Conservation (phyloP, 2,888 invertebrate genomes). For the Ganaspis brasiliensis region DNA sequence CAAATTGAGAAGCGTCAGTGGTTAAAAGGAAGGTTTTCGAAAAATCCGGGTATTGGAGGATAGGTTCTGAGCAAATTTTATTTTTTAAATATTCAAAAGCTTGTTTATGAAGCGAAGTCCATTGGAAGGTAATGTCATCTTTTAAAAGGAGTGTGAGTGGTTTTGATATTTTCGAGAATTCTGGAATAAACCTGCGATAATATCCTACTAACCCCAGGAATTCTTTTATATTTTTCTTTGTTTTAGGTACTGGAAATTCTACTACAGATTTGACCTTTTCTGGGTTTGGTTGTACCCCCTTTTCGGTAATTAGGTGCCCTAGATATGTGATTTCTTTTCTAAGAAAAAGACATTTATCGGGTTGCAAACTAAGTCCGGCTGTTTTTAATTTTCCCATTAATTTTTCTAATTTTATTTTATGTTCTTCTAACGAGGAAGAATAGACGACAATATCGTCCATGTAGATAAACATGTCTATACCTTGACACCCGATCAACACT, state of each 20-base stretch:
- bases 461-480: background rate
- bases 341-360: constrained; percentile 3
- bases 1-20: constrained; percentile 48
- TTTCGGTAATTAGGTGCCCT: background rate
- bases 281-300: background rate
- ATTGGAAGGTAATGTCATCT: constrained; percentile 46
- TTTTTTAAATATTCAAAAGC: constrained; percentile 49
- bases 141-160: constrained; percentile 53
- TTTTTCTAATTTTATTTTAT: background rate
- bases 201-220: background rate
- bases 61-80: constrained; percentile 57
- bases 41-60: constrained; percentile 76
- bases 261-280: background rate
- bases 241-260: background rate
- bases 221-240: background rate
- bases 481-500: background rate
- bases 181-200: constrained; percentile 16
- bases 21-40: constrained; percentile 50
- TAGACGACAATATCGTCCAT: background rate
- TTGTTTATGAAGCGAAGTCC: constrained; percentile 44
- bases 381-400: background rate
- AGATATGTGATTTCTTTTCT: background rate
- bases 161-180: background rate
- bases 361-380: background rate
- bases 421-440: background rate